Base-by-base conservation (phyloP, 2,888 invertebrate genomes). In the Agonopterix heracliana region DNA sequence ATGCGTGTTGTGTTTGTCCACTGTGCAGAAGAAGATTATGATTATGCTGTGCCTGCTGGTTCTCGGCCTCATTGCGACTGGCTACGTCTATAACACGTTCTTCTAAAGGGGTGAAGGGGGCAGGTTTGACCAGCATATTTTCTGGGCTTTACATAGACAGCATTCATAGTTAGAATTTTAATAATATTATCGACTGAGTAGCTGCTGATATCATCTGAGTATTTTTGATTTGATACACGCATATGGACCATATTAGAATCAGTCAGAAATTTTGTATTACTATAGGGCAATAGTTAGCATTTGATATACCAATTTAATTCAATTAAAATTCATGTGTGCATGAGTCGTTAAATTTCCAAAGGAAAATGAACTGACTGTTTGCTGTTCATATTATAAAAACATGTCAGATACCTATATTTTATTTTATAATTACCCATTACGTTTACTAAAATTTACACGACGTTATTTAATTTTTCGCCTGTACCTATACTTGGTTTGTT, bases 21-120 rank as follows among this genome's bases (percentile, higher is more conserved):
- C 70, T 89, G 83, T 92, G 92, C 93, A 96, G 96, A 96, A 96
- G 95, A 96, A 96, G 92, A 96, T 96, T 80, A 95, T 96, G 93
- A 96, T 96, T 84, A 91, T 96, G 91, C 93, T 95, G 89, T 96
- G 96, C 90, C 90, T 96, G 81, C 92, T 93, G 78, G 91, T 96
- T 79, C 91, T 95, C 78, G 92, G 93, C 74, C 91, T 95, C 75
- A 91, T 95, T 75, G 88, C 83, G 68, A 82, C 87, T 64, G 86
- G 78, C 80, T 88, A 87, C 88, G 86, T 88, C 78, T 88, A 88
- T 86, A 85, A 74, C 82, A 87, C 80, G 68, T 86, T 88, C 85
- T 79, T 81, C 84, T 88, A 86, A 85, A 77, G 75, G 69, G 68
- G 73, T 66, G 70, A 67, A 65, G 62, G 82, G 85, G 87, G 76